These are phyloP conservation scores for Platichthys flesus DNA, from an alignment of 2,113 vertebrate species.

Conservation along the genomic window DNA sequence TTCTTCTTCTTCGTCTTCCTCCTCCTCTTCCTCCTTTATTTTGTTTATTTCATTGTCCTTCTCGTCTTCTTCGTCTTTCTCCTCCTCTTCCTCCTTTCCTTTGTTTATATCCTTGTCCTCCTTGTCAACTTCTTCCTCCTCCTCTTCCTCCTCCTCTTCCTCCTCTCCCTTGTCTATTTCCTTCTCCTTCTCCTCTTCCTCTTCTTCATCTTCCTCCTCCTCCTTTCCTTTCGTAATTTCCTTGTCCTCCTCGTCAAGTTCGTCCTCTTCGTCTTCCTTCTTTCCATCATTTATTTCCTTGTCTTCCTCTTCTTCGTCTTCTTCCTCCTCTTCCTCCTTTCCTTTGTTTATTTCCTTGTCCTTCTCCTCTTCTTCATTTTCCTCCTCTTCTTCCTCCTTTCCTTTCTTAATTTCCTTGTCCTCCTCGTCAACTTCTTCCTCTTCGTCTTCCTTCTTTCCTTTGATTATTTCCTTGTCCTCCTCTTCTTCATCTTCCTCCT, in stretches of 20 bases:
- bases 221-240: not conserved
- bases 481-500: not conserved
- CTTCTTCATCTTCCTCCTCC: not conserved
- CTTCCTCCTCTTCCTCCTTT: not conserved
- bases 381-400: not conserved
- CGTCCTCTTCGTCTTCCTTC: not conserved
- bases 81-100: not conserved
- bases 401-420: not conserved
- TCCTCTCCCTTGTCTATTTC: not conserved
- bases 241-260: not conserved
- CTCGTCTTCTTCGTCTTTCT: not conserved
- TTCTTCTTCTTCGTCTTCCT: not conserved
- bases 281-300: not conserved
- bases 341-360: not conserved
- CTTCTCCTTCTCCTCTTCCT: not conserved
- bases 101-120: not conserved
- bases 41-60: not conserved
- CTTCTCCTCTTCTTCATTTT: not conserved
- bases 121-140: not conserved
- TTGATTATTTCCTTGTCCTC: not conserved
- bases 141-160: not conserved
- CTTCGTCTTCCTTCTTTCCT: fast-evolving
- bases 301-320: not conserved
- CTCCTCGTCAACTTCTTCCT: not conserved
- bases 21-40: not conserved